These are phyloP conservation scores for Mus spretus DNA, from an alignment of 2,797 vertebrate species.

Conservation along the genomic window DNA sequence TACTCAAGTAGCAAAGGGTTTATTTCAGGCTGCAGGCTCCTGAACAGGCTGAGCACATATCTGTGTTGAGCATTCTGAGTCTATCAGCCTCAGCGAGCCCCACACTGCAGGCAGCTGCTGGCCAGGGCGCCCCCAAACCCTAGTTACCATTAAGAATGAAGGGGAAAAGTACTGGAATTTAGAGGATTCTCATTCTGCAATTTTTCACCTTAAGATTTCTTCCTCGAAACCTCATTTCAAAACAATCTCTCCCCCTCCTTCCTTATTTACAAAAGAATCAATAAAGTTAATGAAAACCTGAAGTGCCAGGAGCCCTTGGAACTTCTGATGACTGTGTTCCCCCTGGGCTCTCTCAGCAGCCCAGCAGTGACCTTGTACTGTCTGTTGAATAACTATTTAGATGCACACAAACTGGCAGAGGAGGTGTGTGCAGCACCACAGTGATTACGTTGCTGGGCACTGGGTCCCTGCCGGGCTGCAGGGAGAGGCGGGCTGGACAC, in stretches of 20 bases:
- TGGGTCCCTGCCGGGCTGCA: slow-evolving; percentile 7
- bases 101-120: background rate
- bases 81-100: background rate
- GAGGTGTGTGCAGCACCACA: background rate
- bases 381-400: slow-evolving; percentile 59
- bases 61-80: background rate
- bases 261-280: slow-evolving; percentile 64
- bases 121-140: background rate
- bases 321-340: background rate
- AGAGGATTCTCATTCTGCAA: slow-evolving; percentile 18
- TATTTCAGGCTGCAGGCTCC: background rate
- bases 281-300: slow-evolving; percentile 70
- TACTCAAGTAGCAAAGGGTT: background rate
- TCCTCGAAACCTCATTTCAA: slow-evolving; percentile 52
- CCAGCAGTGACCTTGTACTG: slow-evolving; percentile 64
- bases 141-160: slow-evolving; percentile 43
- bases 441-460: slow-evolving; percentile 31
- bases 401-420: slow-evolving; percentile 60
- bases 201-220: slow-evolving; percentile 63
- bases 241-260: slow-evolving; percentile 72
- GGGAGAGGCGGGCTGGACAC: background rate
- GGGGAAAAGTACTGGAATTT: background rate
- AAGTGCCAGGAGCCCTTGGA: slow-evolving; percentile 30
- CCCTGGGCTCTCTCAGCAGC: slow-evolving; percentile 24
- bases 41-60: background rate